Base-by-base conservation (phyloP, 2,113 vertebrate genomes). In the Rostratula benghalensis region DNA sequence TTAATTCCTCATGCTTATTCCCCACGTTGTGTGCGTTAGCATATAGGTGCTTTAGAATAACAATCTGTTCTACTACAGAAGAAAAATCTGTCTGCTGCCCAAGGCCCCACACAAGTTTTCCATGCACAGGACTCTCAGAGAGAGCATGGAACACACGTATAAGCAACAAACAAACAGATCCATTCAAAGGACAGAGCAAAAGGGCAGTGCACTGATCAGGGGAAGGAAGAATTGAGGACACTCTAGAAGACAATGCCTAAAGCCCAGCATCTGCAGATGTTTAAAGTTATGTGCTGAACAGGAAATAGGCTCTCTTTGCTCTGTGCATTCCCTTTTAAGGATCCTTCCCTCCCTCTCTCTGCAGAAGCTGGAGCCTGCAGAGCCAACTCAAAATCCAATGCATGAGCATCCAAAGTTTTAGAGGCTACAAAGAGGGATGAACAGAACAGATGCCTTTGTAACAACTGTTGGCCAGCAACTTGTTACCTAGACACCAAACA, bases 141-240 rank as follows among this genome's bases (percentile, higher is more conserved):
- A 69, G 33, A 64, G 37, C 1, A 1, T 0, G 2, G 83, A 63
- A 20, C n/a, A 70, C 53, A 11, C 0, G 0, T 7, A 2, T 11
- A 67, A 54, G 21, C n/a, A 33, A 18, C 37, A 83, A 67, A 86
- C 15, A 76, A n/a, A 10, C 6, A 78, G 51, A 65, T 60, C 13
- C 45, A 57, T 65, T 23, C 30, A n/a, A 30, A 81, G 33, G 15
- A 30, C 35, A 69, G 23, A 77, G 30, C 13, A 56, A 73, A 27
- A 80, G 8, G 23, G 9, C 30, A 67, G 6, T 17, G 37, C 20
- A 35, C n/a, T 71, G 15, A 51, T 37, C 4, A 11, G 6, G 2
- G 35, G 3, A 3, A 70, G 4, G 33, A 87, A 70, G 18, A 65
- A 33, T 1, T 78, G 30, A 11, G 33, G 33, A 81, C 33, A 67